Evolutionary conservation across 1,140 invertebrate genomes (phyloP), one percentile per base, ranked within the genome.

Genomic region (Drosophila leontia): DNA sequence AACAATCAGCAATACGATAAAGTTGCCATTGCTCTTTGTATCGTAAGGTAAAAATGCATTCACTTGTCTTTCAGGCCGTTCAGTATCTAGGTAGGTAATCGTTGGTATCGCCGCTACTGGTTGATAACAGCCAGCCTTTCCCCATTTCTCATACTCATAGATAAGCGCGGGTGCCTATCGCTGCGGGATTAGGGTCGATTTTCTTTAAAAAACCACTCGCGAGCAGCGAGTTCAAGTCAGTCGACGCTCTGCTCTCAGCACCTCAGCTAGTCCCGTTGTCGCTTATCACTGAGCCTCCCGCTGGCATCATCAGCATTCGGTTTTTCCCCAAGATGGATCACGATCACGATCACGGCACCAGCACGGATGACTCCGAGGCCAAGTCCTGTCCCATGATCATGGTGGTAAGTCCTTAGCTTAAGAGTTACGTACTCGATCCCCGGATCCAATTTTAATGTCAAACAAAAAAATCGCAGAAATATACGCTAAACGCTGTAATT

Each of bases 271-370:
- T 87, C 65, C 77, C 37, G 48, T 44, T 60, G 47, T 56, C 44
- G 45, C 60, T 77, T 74, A 78, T 90, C 74, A 70, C 45, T 53
- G 50, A 48, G 42, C 37, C 61, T 45, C 48, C 23, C 23, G 12
- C 8, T 15, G 5, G 19, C 32, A 56, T 32, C 26, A 32, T 47
- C 41, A 41, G 19, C 23, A 60, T 41, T 64, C 44, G 97, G 97
- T 34, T 56, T 39, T 62, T 50, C 42, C 80, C 13, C 44, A 19
- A 71, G 34, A 86, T 79, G 70, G 82, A 81, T 56, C 82, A 85
- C 47, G 32, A 71, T 55, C 69, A 72, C 45, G 60, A 68, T 42
- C 80, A 87, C 57, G 71, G 63, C 7, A 39, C 65, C 50, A 68
- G 67, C 13, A 26, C 64, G 12, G 39, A 42, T n/a, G 61, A 55